Evolutionary conservation across 2,797 vertebrate genomes (phyloP).

Genomic region (Falco peregrinus): DNA sequence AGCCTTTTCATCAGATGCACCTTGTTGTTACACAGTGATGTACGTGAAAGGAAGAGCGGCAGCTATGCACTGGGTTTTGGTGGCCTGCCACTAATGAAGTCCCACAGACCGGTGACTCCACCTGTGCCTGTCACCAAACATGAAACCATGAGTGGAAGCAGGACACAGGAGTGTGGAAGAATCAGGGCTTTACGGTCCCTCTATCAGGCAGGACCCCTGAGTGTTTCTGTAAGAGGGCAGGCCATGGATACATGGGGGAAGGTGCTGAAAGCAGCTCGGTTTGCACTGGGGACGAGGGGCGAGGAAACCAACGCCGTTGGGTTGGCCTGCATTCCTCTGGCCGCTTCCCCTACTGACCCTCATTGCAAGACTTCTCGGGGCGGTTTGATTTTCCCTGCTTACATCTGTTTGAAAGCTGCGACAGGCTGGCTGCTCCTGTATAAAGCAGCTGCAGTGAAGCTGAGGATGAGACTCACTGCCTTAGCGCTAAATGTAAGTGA

Average conservation of each 20-base stretch:
- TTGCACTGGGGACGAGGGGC: not conserved
- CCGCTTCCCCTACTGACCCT: not conserved
- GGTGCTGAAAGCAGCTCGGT: not conserved
- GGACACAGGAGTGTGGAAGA: not conserved
- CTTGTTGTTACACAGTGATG: not conserved
- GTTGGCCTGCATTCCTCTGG: not conserved
- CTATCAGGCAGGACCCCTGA: not conserved
- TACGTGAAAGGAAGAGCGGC: not conserved
- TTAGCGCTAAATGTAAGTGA: not conserved
- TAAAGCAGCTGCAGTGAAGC: slow-evolving; percentile 17
- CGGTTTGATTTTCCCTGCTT: not conserved
- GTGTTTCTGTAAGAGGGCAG: not conserved
- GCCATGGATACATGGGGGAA: not conserved
- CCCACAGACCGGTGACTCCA: not conserved
- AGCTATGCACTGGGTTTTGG: not conserved
- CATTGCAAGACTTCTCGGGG: not conserved
- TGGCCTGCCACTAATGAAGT: not conserved
- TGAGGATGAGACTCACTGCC: not conserved
- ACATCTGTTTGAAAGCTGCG: not conserved
- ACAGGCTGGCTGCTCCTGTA: not conserved
- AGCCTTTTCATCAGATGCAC: slow-evolving; percentile 16
- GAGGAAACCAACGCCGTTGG: not conserved
- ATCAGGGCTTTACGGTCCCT: not conserved
- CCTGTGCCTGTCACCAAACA: not conserved
- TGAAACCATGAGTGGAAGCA: not conserved